A percentile compares a stretch with the other conserved stretches of the same genome.
Evolutionary conservation across 2,113 vertebrate species (phyloP).

Genomic region (Neopipo cinnamomea): DNA sequence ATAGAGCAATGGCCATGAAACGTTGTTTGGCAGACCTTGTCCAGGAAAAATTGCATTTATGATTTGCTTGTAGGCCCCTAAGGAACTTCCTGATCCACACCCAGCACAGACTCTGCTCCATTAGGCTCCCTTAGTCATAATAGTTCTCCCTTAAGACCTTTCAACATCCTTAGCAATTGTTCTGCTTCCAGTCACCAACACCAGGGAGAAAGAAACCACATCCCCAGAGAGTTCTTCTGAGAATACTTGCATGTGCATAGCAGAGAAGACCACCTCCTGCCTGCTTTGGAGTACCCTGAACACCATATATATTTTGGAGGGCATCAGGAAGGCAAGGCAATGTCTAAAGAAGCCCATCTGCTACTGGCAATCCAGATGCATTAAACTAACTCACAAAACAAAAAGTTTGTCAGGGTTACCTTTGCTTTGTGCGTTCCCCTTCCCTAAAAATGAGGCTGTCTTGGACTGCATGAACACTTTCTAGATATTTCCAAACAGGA

Average conservation of each 20-base stretch:
- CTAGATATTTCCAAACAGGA: not conserved
- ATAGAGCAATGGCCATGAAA: not conserved
- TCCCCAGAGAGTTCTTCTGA: not conserved
- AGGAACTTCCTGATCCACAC: not conserved
- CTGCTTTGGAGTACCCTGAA: not conserved
- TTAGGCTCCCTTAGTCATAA: not conserved
- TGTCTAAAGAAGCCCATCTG: not conserved
- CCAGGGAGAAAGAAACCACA: not conserved
- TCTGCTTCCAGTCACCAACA: not conserved
- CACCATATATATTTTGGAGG: not conserved
- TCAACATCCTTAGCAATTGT: not conserved
- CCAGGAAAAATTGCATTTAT: not conserved
- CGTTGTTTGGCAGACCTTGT: not conserved
- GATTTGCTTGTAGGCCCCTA: not conserved
- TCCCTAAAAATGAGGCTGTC: not conserved
- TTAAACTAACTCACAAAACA: not conserved
- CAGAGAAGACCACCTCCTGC: not conserved
- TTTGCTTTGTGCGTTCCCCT: not conserved
- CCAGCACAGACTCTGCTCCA: not conserved
- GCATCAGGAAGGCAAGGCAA: not conserved
- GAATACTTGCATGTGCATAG: not conserved
- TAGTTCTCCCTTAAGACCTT: not conserved
- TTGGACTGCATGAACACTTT: not conserved
- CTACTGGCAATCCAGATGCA: not conserved
- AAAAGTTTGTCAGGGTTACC: not conserved